Evolutionary conservation across 1,140 invertebrate species (phyloP), one percentile per base, ranked within the genome.

Genomic region (Drosophila mauritiana): DNA sequence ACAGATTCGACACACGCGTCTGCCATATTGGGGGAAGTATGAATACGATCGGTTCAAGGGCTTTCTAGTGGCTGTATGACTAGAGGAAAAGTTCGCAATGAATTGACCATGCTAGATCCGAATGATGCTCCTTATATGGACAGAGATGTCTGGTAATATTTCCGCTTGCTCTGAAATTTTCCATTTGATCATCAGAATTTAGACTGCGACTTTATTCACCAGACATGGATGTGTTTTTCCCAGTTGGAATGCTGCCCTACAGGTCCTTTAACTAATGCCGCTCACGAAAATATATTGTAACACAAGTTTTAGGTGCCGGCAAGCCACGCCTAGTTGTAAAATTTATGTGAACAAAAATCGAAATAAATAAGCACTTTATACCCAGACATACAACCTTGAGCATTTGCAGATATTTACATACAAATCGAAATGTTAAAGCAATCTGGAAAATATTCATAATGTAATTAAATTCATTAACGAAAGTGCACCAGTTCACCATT

Each of bases 1-100:
- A 53, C 22, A 37, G 40, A 73, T 54, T 42, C 49, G 57, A 64
- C 27, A 74, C 58, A 64, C 70, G 72, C 72, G 69, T 63, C 39
- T 73, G 20, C 70, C 51, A 63, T 54, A 55, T 73, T 63, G 20
- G 72, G 22, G 39, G 11, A 46, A 40, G n/a, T 37, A 54, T 43
- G 31, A 74, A 55, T 42, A 73, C 27, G 36, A 43, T 42, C 17
- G 43, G 17, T 20, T 70, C 64, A 70, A 70, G 67, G 52, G 64
- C 67, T 70, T 57, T 70, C 64, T 70, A 40, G 64, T 25, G 36
- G 49, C 42, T 20, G 34, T 17, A 31, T 70, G 64, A 70, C 64
- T 48, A 20, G 36, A 20, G 64, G 42, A 48, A 69, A 69, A 25
- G 13, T 49, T 36, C 1, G 1, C 34, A 31, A 7, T n/a, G 11